Evolutionary conservation across 2,888 invertebrate species (phyloP), one percentile per base, ranked within the genome.

Genomic region (Rhamphomyia laevipes): DNA sequence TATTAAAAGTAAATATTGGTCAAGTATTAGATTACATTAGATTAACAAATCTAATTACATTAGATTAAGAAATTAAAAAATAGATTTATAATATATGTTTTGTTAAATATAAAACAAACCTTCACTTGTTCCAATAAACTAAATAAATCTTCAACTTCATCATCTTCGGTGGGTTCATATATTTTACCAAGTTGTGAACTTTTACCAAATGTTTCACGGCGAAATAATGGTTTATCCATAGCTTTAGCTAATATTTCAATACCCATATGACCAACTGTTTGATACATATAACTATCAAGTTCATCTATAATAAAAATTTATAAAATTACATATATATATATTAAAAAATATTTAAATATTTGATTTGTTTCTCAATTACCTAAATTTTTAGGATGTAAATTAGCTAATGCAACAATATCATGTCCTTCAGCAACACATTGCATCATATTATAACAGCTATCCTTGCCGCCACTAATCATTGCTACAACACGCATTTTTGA

Each of bases 381-480:
- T 80, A 81, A 83, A 70, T 76, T 82, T 67, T 78, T 77, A 54
- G 95, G 97, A 73, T 84, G 82, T 60, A 99, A 78, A 76, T 99
- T 97, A 58, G 95, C 97, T 65, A 99, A 74, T 37, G 95, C 97
- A 49, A 96, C 90, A 61, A 99, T 86, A 60, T 71, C 63, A 73
- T 99, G 97, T 46, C 96, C 96, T 66, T 93, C 90, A 59, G 86
- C 86, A 57, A 93, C 82, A 74, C 95, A 96, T 76, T 95, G 91
- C 86, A 97, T 86, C 87, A 99, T 88, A 71, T 96, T 97, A 75
- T 89, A 99, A 74, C 93, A 94, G 75, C 96, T 97, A 75, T 99
- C 99, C 75, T 99, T 99, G 60, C 99, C 99, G 60, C 99, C 99
- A 74, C 96, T 97, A 58, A 92, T 80, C 72, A 92, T 76, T 54